Percentiles rank a stretch among this genome's conserved stretches.
phyloP scores from a whole-genome alignment of 2,888 invertebrate species.

The Meliscaeva auricollis region DNA sequence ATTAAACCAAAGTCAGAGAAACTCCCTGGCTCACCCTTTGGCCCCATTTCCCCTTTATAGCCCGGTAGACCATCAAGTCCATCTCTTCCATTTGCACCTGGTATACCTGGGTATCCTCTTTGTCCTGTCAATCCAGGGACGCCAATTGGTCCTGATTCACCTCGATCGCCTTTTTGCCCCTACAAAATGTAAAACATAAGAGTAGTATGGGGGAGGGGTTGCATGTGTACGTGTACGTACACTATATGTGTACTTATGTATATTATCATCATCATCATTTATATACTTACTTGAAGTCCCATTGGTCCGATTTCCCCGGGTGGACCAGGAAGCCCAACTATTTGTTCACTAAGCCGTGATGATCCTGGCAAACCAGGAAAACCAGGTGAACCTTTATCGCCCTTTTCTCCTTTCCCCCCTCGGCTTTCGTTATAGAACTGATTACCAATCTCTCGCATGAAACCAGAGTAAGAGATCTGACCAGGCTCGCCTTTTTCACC shows the following conservation, averaged over 20 bases:
- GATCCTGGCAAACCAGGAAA: conserved; percentile 85
- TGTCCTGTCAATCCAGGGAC: conserved; percentile 87
- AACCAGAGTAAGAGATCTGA: conserved; percentile 42
- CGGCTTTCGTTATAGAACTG: conserved; percentile 43
- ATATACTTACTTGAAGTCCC: conserved; percentile 32
- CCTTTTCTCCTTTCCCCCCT: conserved; percentile 77
- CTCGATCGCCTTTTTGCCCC: conserved; percentile 59
- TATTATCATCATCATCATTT: too few relatives aligned
- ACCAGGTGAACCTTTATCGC: conserved; percentile 72
- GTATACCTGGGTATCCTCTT: conserved; percentile 83
- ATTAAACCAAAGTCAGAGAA: conserved; percentile 80
- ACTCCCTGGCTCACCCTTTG: conserved; percentile 84
- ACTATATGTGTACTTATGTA: too few relatives aligned
- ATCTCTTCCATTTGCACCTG: conserved; percentile 84
- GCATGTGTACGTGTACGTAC: too few relatives aligned
- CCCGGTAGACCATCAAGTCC: conserved; percentile 85
- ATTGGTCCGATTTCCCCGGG: conserved; percentile 28
- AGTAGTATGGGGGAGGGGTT: too few relatives aligned
- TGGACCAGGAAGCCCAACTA: conserved; percentile 83
- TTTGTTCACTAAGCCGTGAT: conserved; percentile 82
- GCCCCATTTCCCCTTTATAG: conserved; percentile 84
- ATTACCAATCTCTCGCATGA: conserved; percentile 45
- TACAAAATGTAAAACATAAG: background rate
- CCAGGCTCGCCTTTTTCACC: conserved; percentile 71
- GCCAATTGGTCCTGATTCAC: conserved; percentile 81